Evolutionary conservation across 1,140 invertebrate species (phyloP), one percentile per base, ranked within the genome.

Genomic region (Polyergus mexicanus): DNA sequence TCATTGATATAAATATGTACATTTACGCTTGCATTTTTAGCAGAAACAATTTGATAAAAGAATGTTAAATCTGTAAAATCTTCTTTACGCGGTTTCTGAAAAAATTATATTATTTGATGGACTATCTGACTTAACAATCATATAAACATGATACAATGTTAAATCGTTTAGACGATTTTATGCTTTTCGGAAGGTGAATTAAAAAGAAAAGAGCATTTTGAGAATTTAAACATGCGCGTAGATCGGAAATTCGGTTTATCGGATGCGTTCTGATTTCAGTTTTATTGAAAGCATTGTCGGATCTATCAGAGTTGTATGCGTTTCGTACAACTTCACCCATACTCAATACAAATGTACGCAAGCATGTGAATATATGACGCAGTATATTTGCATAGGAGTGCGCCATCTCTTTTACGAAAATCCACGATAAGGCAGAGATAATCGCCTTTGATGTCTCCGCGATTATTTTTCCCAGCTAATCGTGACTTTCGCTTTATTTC

Each of bases 301-400:
- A 54, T 13, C 28, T 51, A 60, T 3, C 41, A 51, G 22, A 47
- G 32, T n/a, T n/a, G n/a, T 60, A 28, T 62, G 60, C 25, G 32
- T 65, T 63, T 47, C 32, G 63, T 38, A 47, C 22, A 85, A 88
- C 62, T 87, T 85, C 54, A 44, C 13, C 78, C 58, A 84, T 87
- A 74, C 65, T 41, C 80, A 58, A 72, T 87, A 71, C 28, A 84
- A 83, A 84, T 47, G 22, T 60, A 41, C 28, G 22, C 44, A 32
- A 66, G 16, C 32, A 35, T 28, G 35, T 19, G 7, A 3, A 25
- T 7, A 44, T 7, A 25, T 13, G 35, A 47, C 13, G 11, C 25
- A 44, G 11, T 19, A 38, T 51, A 62, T 80, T 28, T 58, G 3
- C 25, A 32, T 4, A 10, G 2, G 38, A 63, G 1, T 32, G 10